Evolutionary conservation across 2,888 invertebrate genomes (phyloP), one percentile per base, ranked within the genome.

Genomic region (Drosophila neutralis): DNA sequence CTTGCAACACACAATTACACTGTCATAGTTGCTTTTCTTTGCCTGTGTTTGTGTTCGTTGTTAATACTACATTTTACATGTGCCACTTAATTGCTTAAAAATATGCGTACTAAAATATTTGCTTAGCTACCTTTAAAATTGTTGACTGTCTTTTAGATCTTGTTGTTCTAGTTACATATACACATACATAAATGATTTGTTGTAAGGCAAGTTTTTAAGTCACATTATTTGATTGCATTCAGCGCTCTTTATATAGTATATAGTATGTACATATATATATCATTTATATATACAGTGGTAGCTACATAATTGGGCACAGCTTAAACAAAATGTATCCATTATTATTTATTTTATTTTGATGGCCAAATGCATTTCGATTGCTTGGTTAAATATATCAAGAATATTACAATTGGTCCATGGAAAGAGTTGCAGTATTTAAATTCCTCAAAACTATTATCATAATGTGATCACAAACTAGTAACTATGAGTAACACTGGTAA

Each of bases 161-260:
- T 54, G 54, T 51, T 42, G 33, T 53, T 59, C 51, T 45, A 53
- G 31, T 29, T 71, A 59, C 59, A 57, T 66, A 40, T 60, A 68
- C 56, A 71, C 52, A 56, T 52, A 61, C 52, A 49, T 52, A 64
- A 76, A 74, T 75, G 58, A 65, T 81, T 83, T 72, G 13, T 83
- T 78, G 33, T 83, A 86, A 86, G 83, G 83, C 83, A 74, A 79
- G 74, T 62, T 73, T 69, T 68, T 69, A 84, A 84, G 87, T 84
- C 87, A 84, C 82, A 71, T 77, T 76, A 38, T 73, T 83, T 45
- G 87, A 87, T 83, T 87, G 83, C 87, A 84, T 78, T 59, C 70
- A 69, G 83, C 87, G 72, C 62, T 15, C 72, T 84, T 71, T 58
- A 73, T 24, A 45, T 45, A 13, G 21, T 42, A 42, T 21, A 21